Percentiles rank a stretch among this genome's conserved stretches.
Conservation (phyloP, 2,888 invertebrate genomes). For the Platycnemis pennipes region DNA sequence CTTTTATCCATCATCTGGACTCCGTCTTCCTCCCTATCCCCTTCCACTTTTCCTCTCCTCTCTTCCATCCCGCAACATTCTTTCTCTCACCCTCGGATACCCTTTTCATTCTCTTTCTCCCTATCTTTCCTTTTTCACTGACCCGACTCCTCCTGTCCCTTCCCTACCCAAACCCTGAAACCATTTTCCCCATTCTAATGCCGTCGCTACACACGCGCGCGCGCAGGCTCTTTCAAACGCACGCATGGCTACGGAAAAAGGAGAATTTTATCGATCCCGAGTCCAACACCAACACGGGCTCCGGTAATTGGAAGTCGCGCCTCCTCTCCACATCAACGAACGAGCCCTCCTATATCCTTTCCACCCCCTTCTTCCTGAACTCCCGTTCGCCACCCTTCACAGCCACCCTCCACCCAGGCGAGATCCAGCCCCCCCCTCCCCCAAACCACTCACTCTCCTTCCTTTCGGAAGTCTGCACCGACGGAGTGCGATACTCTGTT, state of each 20-base stretch:
- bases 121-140: background rate
- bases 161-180: background rate
- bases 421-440: background rate
- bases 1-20: slow-evolving; percentile 34
- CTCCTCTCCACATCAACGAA: background rate
- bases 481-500: too few relatives aligned
- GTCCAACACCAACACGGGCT: background rate
- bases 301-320: slow-evolving; percentile 46
- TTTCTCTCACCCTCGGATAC: background rate
- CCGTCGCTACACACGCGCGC: background rate
- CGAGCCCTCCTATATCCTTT: too few relatives aligned
- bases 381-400: too few relatives aligned
- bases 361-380: background rate
- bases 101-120: background rate
- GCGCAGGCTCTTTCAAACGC: background rate
- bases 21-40: background rate
- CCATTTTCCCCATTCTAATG: background rate
- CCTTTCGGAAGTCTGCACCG: too few relatives aligned
- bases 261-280: slow-evolving; percentile 28
- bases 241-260: background rate
- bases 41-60: background rate
- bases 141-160: background rate
- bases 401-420: background rate
- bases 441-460: background rate
- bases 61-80: background rate